Evolutionary conservation across 2,113 vertebrate species (phyloP).

Genomic region (Vanacampus margaritifer): DNA sequence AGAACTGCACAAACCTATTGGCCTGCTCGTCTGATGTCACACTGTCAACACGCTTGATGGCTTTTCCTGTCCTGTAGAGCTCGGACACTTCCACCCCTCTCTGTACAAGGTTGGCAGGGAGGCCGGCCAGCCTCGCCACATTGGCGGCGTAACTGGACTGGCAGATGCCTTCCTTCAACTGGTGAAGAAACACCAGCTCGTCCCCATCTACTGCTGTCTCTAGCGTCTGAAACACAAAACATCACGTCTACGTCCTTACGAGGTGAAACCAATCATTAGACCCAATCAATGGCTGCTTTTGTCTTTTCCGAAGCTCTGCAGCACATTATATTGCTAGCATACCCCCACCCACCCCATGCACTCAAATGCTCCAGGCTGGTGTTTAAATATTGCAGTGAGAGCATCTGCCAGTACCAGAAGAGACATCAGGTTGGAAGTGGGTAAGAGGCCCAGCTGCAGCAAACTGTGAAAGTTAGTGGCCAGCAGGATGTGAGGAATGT

Average conservation of each 20-base stretch:
- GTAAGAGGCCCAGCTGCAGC: slow-evolving; percentile 83
- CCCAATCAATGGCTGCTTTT: neutral
- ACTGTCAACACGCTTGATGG: slow-evolving; percentile 42
- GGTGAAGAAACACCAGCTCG: slow-evolving; percentile 92
- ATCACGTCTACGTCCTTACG: slow-evolving; percentile 6
- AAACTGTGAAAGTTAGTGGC: slow-evolving; percentile 95
- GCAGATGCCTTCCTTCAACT: slow-evolving; percentile 85
- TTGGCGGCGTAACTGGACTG: slow-evolving; percentile 87
- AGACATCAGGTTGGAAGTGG: slow-evolving; percentile 78
- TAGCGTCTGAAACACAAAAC: slow-evolving; percentile 75
- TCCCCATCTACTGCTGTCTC: slow-evolving; percentile 89
- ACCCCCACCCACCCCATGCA: neutral
- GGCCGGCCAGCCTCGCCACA: slow-evolving; percentile 85
- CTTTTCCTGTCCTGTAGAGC: slow-evolving; percentile 6
- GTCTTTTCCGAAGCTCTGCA: neutral
- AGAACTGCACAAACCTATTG: slow-evolving; percentile 49
- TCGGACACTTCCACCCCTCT: slow-evolving; percentile 83
- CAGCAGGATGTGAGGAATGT: slow-evolving; percentile 84
- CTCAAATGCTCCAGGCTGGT: slow-evolving; percentile 6
- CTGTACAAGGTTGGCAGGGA: slow-evolving; percentile 80
- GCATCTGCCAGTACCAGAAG: slow-evolving; percentile 71
- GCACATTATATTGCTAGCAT: slow-evolving; percentile 9
- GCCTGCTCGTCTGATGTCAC: slow-evolving; percentile 57
- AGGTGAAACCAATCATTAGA: slow-evolving; percentile 8
- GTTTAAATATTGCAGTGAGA: neutral